Conservation (phyloP, 1,140 invertebrate species). For the Zophobas atratus region DNA sequence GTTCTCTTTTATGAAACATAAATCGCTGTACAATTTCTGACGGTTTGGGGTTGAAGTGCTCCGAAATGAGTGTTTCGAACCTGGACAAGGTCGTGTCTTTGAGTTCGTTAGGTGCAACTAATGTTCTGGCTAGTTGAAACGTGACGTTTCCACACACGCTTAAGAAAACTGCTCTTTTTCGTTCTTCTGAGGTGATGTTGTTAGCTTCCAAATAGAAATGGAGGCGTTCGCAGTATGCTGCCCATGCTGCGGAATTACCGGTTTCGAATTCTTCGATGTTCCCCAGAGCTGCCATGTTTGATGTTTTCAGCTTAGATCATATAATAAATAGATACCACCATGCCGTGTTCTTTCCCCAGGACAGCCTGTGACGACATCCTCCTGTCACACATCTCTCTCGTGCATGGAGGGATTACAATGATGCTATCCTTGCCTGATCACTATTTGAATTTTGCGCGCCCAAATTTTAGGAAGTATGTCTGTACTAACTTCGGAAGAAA, state of each 20-base stretch:
- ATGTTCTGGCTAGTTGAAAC: slow-evolving; percentile 10
- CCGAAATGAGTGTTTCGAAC: background rate
- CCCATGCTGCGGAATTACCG: background rate
- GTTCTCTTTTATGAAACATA: slow-evolving; percentile 54
- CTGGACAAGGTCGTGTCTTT: background rate
- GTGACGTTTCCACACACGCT: background rate
- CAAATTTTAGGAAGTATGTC: no score
- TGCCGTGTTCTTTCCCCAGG: no score
- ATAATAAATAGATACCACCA: no score
- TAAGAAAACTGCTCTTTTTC: background rate
- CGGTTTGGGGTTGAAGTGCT: slow-evolving; percentile 4
- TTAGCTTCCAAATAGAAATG: background rate
- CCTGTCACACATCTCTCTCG: no score
- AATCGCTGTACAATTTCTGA: background rate
- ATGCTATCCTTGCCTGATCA: no score
- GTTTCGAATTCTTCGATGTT: background rate
- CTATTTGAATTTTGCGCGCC: no score
- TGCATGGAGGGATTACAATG: no score
- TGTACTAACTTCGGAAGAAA: no score
- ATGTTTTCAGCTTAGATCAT: no score
- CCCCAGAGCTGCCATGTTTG: no score
- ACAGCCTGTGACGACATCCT: no score
- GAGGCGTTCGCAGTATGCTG: background rate
- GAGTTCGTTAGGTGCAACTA: slow-evolving; percentile 1
- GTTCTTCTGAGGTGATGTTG: background rate